These are phyloP conservation scores for Caenorhabditis plicata DNA, from an alignment of 2,888 invertebrate species.

Conservation along the genomic window DNA sequence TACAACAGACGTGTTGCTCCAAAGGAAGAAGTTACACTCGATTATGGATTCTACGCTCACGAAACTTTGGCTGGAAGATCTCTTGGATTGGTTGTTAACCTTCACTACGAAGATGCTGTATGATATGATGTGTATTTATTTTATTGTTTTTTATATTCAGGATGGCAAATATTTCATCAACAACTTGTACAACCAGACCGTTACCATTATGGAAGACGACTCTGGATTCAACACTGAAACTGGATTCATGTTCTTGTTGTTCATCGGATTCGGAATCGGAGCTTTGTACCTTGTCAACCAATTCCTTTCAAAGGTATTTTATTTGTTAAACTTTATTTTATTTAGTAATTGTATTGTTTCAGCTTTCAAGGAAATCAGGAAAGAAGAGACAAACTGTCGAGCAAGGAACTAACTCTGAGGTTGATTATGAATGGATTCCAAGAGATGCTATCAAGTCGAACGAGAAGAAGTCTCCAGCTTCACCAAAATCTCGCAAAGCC, in stretches of 20 bases:
- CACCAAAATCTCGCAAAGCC: constrained; percentile 50
- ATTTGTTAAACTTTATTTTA: constrained; percentile 3
- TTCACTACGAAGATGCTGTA: constrained; percentile 62
- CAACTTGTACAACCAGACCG: constrained; percentile 95
- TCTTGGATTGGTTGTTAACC: constrained; percentile 83
- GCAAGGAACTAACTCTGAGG: constrained; percentile 86
- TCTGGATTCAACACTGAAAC: constrained; percentile 97
- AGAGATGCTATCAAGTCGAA: constrained; percentile 71
- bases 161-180: constrained; percentile 77
- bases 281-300: constrained; percentile 73
- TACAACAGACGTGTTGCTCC: constrained; percentile 87
- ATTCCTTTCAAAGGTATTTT: constrained; percentile 64
- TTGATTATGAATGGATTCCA: constrained; percentile 98
- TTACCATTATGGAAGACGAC: constrained; percentile 91
- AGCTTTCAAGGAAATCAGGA: constrained; percentile 61
- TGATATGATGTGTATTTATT: constrained; percentile 5
- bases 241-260: constrained; percentile 92
- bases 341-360: too few species aligned
- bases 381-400: constrained; percentile 70
- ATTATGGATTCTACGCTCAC: constrained; percentile 89
- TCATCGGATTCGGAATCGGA: constrained; percentile 85
- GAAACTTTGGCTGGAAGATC: constrained; percentile 96
- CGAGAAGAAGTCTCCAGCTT: constrained; percentile 54
- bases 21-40: constrained; percentile 87
- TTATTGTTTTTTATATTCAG: constrained; percentile 64